These are phyloP conservation scores for Promerops cafer DNA, from an alignment of 2,113 vertebrate genomes.

Conservation along the genomic window DNA sequence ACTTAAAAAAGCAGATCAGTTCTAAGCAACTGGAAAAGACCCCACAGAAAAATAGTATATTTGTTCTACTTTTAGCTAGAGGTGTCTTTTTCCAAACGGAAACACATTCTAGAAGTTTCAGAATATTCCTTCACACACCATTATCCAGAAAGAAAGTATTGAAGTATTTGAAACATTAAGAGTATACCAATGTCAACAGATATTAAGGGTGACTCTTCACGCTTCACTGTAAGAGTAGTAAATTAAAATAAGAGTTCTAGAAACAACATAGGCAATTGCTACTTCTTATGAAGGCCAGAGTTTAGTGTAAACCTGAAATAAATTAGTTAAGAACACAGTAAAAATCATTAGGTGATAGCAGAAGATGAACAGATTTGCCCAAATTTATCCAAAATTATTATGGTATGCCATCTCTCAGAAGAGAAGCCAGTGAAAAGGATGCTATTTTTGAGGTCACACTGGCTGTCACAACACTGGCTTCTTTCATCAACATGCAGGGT, in stretches of 20 bases:
- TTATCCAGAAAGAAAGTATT: background rate
- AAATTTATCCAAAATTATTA: background rate
- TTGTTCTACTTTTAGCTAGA: background rate
- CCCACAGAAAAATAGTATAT: background rate
- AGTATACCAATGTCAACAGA: background rate
- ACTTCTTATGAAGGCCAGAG: background rate
- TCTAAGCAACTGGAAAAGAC: background rate
- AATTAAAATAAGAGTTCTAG: background rate
- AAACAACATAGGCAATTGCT: background rate
- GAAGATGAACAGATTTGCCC: background rate
- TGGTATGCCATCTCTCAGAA: background rate
- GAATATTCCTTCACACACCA: background rate
- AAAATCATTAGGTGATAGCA: background rate
- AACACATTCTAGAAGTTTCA: background rate
- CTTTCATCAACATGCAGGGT: background rate
- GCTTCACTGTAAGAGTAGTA: background rate
- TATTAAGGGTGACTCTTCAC: background rate
- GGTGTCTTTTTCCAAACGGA: background rate
- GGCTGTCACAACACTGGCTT: background rate
- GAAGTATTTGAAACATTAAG: background rate
- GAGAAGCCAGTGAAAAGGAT: background rate
- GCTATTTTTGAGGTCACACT: background rate
- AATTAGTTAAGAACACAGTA: background rate
- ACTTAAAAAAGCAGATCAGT: background rate
- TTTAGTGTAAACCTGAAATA: background rate